Conservation (phyloP, 1,140 invertebrate species). For the Habropoda laboriosa region DNA sequence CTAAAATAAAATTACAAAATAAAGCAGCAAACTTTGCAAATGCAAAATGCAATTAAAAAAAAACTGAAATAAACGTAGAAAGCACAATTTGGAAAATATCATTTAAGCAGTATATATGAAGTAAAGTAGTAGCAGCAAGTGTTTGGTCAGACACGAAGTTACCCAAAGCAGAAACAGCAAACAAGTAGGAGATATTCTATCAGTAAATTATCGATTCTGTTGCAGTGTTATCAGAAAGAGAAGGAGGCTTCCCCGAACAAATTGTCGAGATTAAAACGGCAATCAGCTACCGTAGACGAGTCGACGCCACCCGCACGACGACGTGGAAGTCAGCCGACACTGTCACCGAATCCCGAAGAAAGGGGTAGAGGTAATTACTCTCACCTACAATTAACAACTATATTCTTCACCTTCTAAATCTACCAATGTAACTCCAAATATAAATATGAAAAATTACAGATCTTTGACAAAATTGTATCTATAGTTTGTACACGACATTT, state of each 20-base stretch:
- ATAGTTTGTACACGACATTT: background rate
- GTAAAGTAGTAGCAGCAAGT: background rate
- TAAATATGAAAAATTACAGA: slow-evolving; percentile 4
- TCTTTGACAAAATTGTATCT: background rate
- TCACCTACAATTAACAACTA: slow-evolving; percentile 17
- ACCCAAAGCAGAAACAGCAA: background rate
- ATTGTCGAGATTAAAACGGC: slow-evolving; percentile 88
- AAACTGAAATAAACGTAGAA: too few relatives aligned
- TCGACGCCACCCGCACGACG: slow-evolving; percentile 87
- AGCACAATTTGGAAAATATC: background rate
- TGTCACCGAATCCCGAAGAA: slow-evolving; percentile 88
- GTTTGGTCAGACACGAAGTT: background rate
- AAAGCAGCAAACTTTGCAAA: too few relatives aligned
- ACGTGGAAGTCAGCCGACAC: slow-evolving; percentile 89
- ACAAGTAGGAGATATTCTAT: background rate
- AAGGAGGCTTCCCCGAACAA: slow-evolving; percentile 86
- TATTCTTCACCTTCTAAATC: background rate
- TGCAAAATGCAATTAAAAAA: too few relatives aligned
- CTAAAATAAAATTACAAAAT: too few relatives aligned
- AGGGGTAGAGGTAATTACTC: slow-evolving; percentile 70
- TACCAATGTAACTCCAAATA: slow-evolving; percentile 3
- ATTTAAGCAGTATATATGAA: too few relatives aligned
- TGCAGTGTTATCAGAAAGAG: slow-evolving; percentile 79
- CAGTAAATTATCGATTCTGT: slow-evolving; percentile 15
- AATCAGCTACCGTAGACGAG: slow-evolving; percentile 94